Percentiles rank a stretch among this genome's conserved stretches.
phyloP scores from a whole-genome alignment of 2,888 invertebrate species.

The Trachelus tabidus region DNA sequence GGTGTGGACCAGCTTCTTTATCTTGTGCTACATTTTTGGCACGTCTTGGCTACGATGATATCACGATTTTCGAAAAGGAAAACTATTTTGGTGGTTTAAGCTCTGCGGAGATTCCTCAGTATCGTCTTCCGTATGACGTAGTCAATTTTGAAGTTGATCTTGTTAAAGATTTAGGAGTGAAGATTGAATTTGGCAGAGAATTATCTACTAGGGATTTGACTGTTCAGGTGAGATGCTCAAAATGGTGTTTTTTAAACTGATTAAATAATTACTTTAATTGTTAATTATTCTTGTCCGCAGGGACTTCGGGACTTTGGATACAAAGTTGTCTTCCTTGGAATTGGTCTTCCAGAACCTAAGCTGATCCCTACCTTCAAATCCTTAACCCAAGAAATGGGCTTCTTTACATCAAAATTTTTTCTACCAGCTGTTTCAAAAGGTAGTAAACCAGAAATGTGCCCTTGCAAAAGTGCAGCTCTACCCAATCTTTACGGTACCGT shows the following conservation, averaged over 20 bases:
- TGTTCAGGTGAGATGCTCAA: conserved; percentile 68
- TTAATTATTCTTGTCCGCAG: conserved; percentile 22
- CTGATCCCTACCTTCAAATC: conserved; percentile 80
- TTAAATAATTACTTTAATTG: not conserved
- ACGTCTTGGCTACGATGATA: conserved; percentile 89
- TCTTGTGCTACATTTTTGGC: conserved; percentile 97
- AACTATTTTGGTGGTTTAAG: conserved; percentile 91
- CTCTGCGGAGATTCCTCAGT: conserved; percentile 96
- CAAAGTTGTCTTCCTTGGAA: conserved; percentile 85
- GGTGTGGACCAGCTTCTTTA: conserved; percentile 96
- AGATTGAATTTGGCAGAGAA: conserved; percentile 79
- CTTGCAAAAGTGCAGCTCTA: conserved; percentile 73
- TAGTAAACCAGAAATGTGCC: conserved; percentile 89
- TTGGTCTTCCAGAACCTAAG: conserved; percentile 93
- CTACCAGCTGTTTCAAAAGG: conserved; percentile 88
- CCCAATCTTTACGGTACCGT: conserved; percentile 84
- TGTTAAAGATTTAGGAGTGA: conserved; percentile 92
- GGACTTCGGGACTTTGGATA: conserved; percentile 75
- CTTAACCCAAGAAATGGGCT: conserved; percentile 84
- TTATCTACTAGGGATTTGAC: conserved; percentile 81
- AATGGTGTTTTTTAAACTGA: not conserved
- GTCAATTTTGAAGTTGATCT: conserved; percentile 94
- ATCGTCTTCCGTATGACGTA: conserved; percentile 91
- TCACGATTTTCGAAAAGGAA: conserved; percentile 93
- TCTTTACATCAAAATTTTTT: conserved; percentile 95